Evolutionary conservation across 2,797 vertebrate genomes (phyloP).

Genomic region (Echiichthys vipera): DNA sequence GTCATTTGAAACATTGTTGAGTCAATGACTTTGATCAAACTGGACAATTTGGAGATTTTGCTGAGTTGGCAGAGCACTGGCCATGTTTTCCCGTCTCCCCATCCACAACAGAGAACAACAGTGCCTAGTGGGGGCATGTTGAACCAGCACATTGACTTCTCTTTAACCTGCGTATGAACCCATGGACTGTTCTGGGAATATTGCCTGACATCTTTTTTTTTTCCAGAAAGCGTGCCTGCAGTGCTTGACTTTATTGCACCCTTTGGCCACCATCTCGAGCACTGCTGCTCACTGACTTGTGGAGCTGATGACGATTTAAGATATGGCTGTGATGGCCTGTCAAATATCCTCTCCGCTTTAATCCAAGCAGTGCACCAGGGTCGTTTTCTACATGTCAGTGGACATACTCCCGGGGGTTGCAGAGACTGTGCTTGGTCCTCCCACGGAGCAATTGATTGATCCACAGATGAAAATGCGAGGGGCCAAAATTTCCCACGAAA

Average conservation of each 20-base stretch:
- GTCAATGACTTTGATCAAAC: conserved; percentile 61
- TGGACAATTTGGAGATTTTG: conserved; percentile 57
- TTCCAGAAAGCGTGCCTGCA: conserved; percentile 64
- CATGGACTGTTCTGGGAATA: conserved; percentile 62
- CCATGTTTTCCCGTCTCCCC: conserved; percentile 41
- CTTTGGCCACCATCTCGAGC: conserved; percentile 40
- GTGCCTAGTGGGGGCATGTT: conserved; percentile 58
- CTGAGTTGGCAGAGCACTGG: conserved; percentile 38
- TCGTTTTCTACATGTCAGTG: conserved; percentile 44
- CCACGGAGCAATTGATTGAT: conserved; percentile 37
- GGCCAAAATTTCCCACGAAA: conserved; percentile 30
- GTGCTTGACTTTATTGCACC: conserved; percentile 73
- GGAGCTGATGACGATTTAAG: conserved; percentile 57
- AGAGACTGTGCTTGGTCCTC: conserved; percentile 40
- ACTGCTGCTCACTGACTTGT: conserved; percentile 42
- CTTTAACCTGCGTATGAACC: conserved; percentile 68
- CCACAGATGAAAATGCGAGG: conserved; percentile 45
- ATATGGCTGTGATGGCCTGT: conserved; percentile 46
- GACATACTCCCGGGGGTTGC: conserved; percentile 35
- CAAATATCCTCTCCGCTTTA: conserved; percentile 42
- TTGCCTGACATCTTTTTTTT: conserved; percentile 61
- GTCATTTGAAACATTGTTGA: conserved; percentile 56
- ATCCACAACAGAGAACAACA: conserved; percentile 50
- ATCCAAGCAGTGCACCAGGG: conserved; percentile 35
- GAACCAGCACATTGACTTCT: conserved; percentile 66